Evolutionary conservation across 2,888 invertebrate genomes (phyloP), one percentile per base, ranked within the genome.

Genomic region (Pollenia amentaria): DNA sequence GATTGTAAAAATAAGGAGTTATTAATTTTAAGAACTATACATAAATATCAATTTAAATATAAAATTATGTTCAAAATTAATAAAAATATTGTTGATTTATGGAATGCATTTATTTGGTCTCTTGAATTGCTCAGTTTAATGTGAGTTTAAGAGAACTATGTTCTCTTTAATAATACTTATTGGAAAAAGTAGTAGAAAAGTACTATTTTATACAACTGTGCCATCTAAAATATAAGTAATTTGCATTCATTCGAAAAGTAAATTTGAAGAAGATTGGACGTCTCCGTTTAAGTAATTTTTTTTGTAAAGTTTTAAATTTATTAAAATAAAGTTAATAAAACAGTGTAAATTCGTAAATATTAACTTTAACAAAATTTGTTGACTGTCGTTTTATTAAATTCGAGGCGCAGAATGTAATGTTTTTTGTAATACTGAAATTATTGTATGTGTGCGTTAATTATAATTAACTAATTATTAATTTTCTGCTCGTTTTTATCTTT

Each of bases 191-290:
- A 75, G 65, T 72, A 70, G 10, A 84, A 79, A 57, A 69, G 60
- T 87, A 69, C 81, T 8, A 1, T 51, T 62, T 38, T 44, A 1
- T 73, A 48, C 84, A 87, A 48, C 87, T 48, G 18, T 80, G 83
- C 9, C 18, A 55, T 3, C 38, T n/a, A 78, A 67, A 65, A 21
- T 55, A n/a, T 11, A 70, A 84, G 48, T 46, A 75, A 83, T 72
- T 69, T 83, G 78, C 70, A 85, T 77, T 88, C 85, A 88, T 88
- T 88, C 79, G 76, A 11, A 69, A 79, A 84, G 75, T 84, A 57
- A 57, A 60, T 64, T 85, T 84, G 46, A 55, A 46, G 29, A 21
- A 38, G 87, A 69, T 69, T 53, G 48, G 81, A 81, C 57, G 88
- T 78, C 12, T 14, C 10, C n/a, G 60, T 12, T 21, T 65, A 62